phyloP scores from a whole-genome alignment of 2,113 vertebrate species.

The Centrocercus urophasianus region DNA sequence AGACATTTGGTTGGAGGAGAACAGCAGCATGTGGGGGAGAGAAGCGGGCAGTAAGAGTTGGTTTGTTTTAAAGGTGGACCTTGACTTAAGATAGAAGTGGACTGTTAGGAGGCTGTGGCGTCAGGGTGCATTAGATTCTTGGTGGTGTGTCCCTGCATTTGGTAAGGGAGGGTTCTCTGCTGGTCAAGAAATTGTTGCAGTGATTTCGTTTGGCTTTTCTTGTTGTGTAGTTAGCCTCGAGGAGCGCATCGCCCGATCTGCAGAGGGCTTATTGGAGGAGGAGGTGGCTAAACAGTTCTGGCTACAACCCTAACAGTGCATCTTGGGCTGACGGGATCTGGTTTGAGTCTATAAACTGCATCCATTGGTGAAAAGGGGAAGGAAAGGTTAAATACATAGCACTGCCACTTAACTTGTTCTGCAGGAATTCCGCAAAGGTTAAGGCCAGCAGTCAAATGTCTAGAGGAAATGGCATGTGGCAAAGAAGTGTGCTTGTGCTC shows the following conservation, averaged over 20 bases:
- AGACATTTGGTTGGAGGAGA: slow-evolving; percentile 23
- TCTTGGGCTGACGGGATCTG: background rate
- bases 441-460: background rate
- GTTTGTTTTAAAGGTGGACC: slow-evolving; percentile 39
- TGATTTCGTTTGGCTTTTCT: background rate
- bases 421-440: slow-evolving; percentile 19
- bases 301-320: fast-evolving
- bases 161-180: background rate
- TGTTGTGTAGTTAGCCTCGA: background rate
- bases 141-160: background rate
- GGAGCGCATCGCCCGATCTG: background rate
- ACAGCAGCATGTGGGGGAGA: background rate
- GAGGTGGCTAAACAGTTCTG: background rate
- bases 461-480: background rate
- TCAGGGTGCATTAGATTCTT: background rate
- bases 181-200: background rate
- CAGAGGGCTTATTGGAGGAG: background rate
- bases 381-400: slow-evolving; percentile 6
- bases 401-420: background rate
- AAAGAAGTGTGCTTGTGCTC: background rate
- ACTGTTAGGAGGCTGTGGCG: background rate
- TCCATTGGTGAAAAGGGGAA: background rate
- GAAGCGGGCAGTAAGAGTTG: background rate
- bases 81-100: slow-evolving; percentile 6
- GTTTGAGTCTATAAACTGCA: slow-evolving; percentile 34